Evolutionary conservation across 2,888 invertebrate species (phyloP), one percentile per base, ranked within the genome.

Genomic region (Dinocampus coccinellae): DNA sequence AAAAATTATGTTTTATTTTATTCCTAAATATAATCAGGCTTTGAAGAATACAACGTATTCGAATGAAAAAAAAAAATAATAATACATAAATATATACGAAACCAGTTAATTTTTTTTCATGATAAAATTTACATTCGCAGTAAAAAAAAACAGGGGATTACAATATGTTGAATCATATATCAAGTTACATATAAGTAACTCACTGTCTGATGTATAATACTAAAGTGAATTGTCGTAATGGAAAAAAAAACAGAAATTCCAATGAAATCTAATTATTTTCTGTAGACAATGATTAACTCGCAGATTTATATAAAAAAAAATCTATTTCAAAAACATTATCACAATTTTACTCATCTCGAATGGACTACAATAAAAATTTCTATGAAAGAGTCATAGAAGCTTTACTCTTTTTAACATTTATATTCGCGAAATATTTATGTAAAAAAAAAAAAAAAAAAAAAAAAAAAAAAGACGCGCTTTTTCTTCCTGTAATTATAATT

Each of bases 291-390:
- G 66, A 68, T 75, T 73, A 73, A 76, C 72, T 75, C 74, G 74
- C 74, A 77, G 69, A 70, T 74, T 75, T 63, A 74, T 76, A 72
- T 13, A 29, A 57, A 68, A 57, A 72, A 70, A 74, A 76, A 77
- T 74, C 61, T 67, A 74, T 75, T 72, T 73, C 75, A 69, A 74
- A 72, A 73, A 76, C 76, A 76, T 75, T 78, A 78, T 78, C 78
- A 78, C 78, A 78, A 75, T 76, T 76, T 70, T 72, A 73, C 74
- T 75, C 72, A 70, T 75, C 73, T 73, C 72, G 73, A 74, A 73
- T 73, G 65, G 73, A 74, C 74, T 75, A 73, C 66, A 69, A 2
- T n/a, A 47, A 68, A 73, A 73, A 73, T 72, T 74, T 57, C 20
- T 47, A 33, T 42, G 34, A n/a, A 9, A 3, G 34, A 60, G 47